These are phyloP conservation scores for Festucalex cinctus DNA, from an alignment of 2,113 vertebrate genomes.

Conservation along the genomic window DNA sequence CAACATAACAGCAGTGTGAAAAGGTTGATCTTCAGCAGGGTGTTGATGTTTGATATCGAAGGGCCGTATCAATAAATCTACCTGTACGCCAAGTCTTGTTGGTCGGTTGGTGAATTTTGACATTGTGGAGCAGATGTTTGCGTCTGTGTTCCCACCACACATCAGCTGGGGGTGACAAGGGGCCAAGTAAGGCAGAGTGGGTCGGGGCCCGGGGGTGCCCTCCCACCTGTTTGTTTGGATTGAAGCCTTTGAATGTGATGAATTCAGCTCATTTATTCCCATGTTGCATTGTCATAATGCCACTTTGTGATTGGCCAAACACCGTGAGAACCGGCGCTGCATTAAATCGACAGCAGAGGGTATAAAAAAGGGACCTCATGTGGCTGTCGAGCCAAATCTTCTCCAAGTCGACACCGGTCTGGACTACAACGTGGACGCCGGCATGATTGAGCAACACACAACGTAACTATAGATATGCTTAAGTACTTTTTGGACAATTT, in stretches of 20 bases:
- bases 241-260: conserved; percentile 52
- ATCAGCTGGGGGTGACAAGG: conserved; percentile 42
- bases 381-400: background rate
- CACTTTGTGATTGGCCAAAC: conserved; percentile 66
- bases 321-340: conserved; percentile 68
- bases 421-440: conserved; percentile 29
- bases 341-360: conserved; percentile 51
- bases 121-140: conserved; percentile 48
- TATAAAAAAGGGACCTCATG: conserved; percentile 47
- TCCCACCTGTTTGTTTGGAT: conserved; percentile 65
- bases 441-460: conserved; percentile 69
- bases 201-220: conserved; percentile 34
- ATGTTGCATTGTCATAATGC: conserved; percentile 54
- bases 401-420: conserved; percentile 2
- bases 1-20: background rate
- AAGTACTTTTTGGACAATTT: no score
- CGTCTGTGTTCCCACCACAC: conserved; percentile 62
- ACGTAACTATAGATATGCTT: conserved; percentile 44
- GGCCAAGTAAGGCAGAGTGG: conserved; percentile 4
- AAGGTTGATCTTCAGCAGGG: background rate
- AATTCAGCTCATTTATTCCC: conserved; percentile 63
- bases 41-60: background rate
- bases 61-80: no score
- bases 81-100: background rate
- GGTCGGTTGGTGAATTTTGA: background rate